Base-by-base conservation (phyloP, 2,113 vertebrate genomes). In the Egretta garzetta region DNA sequence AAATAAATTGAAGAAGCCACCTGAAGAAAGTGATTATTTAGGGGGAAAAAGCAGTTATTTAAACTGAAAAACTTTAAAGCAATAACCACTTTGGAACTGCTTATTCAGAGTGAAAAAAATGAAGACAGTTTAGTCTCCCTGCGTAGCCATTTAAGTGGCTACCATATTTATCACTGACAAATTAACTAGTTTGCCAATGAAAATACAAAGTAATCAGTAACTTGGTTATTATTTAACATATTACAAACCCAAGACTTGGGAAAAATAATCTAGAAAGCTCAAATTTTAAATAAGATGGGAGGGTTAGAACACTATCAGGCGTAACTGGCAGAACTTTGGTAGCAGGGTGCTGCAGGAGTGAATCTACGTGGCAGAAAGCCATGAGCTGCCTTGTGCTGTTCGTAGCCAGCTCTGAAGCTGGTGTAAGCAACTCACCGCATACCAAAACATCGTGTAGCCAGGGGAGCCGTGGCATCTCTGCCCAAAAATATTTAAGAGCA, bases 1-100 rank as follows among this genome's bases (percentile, higher is more conserved):
- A 60, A 96, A 86, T 28, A 77, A 95, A n/a, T 0, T 49, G 6
- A 32, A 84, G 43, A 62, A 94, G 70, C 30, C 80, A 96, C 66
- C 80, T 91, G 59, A 89, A 35, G 21, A 77, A 95, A 91, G 28
- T 20, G 17, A 84, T 74, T 90, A 53, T 55, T 47, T 50, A 9
- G 6, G 17, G 16, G 22, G 35, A 4, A 12, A 74, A 72, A 41
- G 2, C 52, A 88, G 30, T 49, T 74, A 53, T 27, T 82, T 80
- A 58, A 49, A 47, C 33, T 64, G 72, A 71, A 88, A 94, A 85
- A 66, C 17, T 11, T 39, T 72, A 63, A 84, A 56, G 56, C 23
- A 75, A 39, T 79, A 92, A 91, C 5, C 22, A 68, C 10, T 63
- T 60, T 23, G 18, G 52, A 88, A 73, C 47, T 41, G 24, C 22